These are phyloP conservation scores for Sebastolobus alascanus DNA, from an alignment of 2,797 vertebrate species.

Conservation along the genomic window DNA sequence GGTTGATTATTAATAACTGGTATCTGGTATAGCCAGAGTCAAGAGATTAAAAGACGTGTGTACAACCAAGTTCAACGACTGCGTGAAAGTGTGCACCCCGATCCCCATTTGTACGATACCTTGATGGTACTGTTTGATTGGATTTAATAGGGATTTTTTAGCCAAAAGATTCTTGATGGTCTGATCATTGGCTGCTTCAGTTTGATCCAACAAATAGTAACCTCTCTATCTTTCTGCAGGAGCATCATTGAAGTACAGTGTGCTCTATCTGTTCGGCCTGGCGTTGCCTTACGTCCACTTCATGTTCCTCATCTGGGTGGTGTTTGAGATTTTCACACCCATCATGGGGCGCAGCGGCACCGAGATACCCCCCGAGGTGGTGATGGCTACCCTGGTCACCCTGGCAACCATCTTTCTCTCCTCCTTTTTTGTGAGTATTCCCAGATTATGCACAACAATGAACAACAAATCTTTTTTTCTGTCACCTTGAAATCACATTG, in stretches of 20 bases:
- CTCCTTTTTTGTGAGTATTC: conserved; percentile 94
- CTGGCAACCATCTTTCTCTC: conserved; percentile 89
- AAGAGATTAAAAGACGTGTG: background rate
- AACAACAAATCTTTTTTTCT: background rate
- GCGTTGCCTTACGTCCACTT: conserved; percentile 92
- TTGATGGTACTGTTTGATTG: background rate
- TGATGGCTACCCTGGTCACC: conserved; percentile 90
- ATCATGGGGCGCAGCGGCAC: conserved; percentile 97
- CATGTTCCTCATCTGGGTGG: conserved; percentile 95
- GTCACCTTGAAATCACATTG: background rate
- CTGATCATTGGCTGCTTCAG: background rate
- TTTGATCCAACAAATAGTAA: background rate
- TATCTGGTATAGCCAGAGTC: background rate
- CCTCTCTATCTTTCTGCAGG: conserved; percentile 76
- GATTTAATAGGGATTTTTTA: background rate
- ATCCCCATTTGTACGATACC: background rate
- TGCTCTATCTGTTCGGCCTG: conserved; percentile 91
- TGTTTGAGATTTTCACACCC: conserved; percentile 97
- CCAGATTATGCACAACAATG: background rate
- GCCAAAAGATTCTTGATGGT: background rate
- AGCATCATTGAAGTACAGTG: conserved; percentile 88
- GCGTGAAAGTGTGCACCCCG: background rate
- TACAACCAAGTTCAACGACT: background rate
- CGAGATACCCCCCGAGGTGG: conserved; percentile 93
- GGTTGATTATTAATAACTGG: background rate